Evolutionary conservation across 2,113 vertebrate genomes (phyloP).

Genomic region (Rhinoptilus africanus): DNA sequence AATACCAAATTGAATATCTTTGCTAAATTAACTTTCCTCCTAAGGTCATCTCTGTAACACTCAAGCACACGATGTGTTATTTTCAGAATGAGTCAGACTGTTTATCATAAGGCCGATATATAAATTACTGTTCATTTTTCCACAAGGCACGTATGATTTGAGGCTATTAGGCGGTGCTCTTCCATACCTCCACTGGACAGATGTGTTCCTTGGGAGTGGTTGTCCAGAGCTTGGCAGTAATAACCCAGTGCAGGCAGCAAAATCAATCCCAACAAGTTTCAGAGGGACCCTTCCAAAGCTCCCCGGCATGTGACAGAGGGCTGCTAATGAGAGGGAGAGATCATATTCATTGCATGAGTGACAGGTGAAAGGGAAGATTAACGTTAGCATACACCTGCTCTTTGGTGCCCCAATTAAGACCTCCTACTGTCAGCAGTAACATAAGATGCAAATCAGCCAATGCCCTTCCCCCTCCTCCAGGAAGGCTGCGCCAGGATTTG

Average conservation of each 20-base stretch:
- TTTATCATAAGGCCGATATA: neutral
- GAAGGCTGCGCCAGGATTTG: neutral
- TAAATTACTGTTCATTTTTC: neutral
- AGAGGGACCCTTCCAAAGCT: conserved; percentile 72
- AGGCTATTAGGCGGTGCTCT: conserved; percentile 8
- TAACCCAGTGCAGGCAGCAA: conserved; percentile 72
- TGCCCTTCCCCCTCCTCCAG: conserved; percentile 3
- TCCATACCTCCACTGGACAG: neutral
- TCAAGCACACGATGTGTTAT: neutral
- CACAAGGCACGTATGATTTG: conserved; percentile 9
- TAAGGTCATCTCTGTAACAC: conserved; percentile 8
- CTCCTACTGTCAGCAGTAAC: conserved; percentile 69
- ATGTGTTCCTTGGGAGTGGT: conserved; percentile 52
- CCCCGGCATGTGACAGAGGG: conserved; percentile 67
- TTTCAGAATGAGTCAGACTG: neutral
- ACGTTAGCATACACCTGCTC: conserved; percentile 75
- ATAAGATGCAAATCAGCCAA: conserved; percentile 62
- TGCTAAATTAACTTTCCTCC: conserved; percentile 41
- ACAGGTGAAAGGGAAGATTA: conserved; percentile 76
- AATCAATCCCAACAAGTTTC: conserved; percentile 80
- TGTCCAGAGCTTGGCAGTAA: conserved; percentile 67
- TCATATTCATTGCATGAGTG: conserved; percentile 70
- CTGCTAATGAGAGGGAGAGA: conserved; percentile 72
- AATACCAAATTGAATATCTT: conserved; percentile 22
- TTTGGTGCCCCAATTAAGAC: conserved; percentile 74